These are phyloP conservation scores for Herpetotheres cachinnans DNA, from an alignment of 2,113 vertebrate species.

Conservation along the genomic window DNA sequence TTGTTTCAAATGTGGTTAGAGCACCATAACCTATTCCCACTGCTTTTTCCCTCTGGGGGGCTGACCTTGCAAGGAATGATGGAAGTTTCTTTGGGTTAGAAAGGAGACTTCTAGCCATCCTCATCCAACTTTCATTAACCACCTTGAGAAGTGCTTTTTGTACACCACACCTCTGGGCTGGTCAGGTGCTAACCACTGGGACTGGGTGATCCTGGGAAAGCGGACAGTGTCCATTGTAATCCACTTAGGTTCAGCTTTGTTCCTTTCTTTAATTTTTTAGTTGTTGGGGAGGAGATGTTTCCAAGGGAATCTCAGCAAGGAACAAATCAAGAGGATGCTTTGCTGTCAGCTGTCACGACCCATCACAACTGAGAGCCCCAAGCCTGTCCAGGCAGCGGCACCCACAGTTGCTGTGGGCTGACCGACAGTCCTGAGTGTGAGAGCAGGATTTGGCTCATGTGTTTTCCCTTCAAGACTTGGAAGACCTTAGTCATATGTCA, in stretches of 20 bases:
- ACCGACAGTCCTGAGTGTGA: fast-evolving
- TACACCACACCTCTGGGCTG: not conserved
- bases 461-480: not conserved
- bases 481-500: not conserved
- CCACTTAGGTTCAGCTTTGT: not conserved
- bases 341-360: not conserved
- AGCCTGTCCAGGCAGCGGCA: fast-evolving
- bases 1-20: not conserved
- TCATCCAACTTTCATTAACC: not conserved
- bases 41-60: not conserved
- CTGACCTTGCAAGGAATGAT: not conserved
- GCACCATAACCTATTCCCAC: not conserved
- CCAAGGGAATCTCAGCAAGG: not conserved
- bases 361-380: not conserved
- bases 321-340: not conserved
- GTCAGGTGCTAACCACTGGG: not conserved
- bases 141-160: not conserved
- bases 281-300: not conserved
- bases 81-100: not conserved
- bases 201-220: not conserved
- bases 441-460: not conserved
- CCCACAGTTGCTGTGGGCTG: not conserved
- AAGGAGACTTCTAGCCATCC: not conserved
- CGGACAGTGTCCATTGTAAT: not conserved
- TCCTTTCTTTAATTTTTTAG: not conserved